phyloP scores from a whole-genome alignment of 1,140 invertebrate species.

The Drosophila subobscura region DNA sequence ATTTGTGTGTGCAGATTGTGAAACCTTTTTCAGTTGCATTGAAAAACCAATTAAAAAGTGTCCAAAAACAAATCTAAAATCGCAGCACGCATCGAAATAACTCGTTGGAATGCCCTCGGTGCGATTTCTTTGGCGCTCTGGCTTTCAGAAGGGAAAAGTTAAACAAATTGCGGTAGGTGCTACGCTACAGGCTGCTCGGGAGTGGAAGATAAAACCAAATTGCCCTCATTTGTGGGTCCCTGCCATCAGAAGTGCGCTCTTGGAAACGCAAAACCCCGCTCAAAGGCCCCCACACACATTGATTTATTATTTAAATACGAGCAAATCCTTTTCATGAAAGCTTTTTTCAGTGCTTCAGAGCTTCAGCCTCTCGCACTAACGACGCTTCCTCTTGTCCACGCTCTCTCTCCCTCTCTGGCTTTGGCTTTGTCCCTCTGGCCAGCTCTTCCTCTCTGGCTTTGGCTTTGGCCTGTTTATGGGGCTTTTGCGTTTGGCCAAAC shows the following conservation, averaged over 20 bases:
- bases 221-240: slow-evolving; percentile 43
- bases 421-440: slow-evolving; percentile 1
- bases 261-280: background rate
- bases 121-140: slow-evolving; percentile 69
- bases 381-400: slow-evolving; percentile 3
- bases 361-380: slow-evolving; percentile 11
- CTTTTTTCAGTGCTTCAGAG: slow-evolving; percentile 49
- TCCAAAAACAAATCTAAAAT: slow-evolving; percentile 35
- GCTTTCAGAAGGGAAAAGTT: slow-evolving; percentile 59
- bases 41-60: slow-evolving; percentile 34
- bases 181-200: background rate
- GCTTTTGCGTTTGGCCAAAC: slow-evolving; percentile 8
- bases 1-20: slow-evolving; percentile 49
- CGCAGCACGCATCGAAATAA: slow-evolving; percentile 32
- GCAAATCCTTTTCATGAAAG: slow-evolving; percentile 65
- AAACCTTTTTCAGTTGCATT: slow-evolving; percentile 46
- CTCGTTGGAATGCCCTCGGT: slow-evolving; percentile 53
- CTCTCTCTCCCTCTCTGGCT: background rate
- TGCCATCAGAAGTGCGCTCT: background rate
- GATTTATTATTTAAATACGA: slow-evolving; percentile 71
- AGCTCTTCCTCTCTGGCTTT: slow-evolving; percentile 20
- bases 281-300: slow-evolving; percentile 46
- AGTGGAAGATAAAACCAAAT: slow-evolving; percentile 26
- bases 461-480: slow-evolving; percentile 11
- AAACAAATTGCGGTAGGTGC: slow-evolving; percentile 57